Evolutionary conservation across 2,113 vertebrate species (phyloP), one percentile per base, ranked within the genome.

Genomic region (Gymnobelideus leadbeateri): DNA sequence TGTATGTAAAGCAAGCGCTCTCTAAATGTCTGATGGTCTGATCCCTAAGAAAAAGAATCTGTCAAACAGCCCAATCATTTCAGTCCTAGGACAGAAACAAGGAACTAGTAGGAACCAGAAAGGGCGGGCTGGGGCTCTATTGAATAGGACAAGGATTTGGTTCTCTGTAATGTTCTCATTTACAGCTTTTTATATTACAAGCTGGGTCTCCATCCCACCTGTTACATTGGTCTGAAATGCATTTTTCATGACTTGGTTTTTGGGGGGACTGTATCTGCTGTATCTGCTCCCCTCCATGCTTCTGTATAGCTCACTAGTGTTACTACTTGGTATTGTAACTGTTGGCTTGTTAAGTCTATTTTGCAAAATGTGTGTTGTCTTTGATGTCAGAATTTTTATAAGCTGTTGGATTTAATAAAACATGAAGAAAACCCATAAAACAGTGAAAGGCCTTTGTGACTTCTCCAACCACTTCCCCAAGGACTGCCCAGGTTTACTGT

Each of bases 311-410:
- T 93, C 31, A 28, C n/a, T 68, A 93, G 84, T 92, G 37, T 55
- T 61, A 61, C 26, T 57, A 57, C 55, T 10, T 57, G 55, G 9
- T 57, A 28, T 26, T 28, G 24, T 28, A 28, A 26, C 55, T 26
- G 8, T 57, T 57, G 28, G 55, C 55, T 57, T 0, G 28, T 31
- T 95, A 49, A 96, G 96, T 97, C 89, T 95, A 46, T 96, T 97
- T 97, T 97, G 94, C 96, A 96, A 97, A 97, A 94, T 89, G 89
- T 95, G 96, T 89, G 91, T 92, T 24, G 49, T 89, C 96, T 95
- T 97, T 96, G 95, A 96, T 96, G 89, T 55, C 96, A 93, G 96
- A 97, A n/a, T 95, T 96, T 97, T 98, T 96, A 95, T 37, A 52
- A 47, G 94, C 92, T 92, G 37, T 55, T 9, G 26, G 95, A 95